Percentiles rank a stretch among this genome's conserved stretches.
Conservation (phyloP, 2,888 invertebrate genomes). For the Caenorhabditis macrosperma region DNA sequence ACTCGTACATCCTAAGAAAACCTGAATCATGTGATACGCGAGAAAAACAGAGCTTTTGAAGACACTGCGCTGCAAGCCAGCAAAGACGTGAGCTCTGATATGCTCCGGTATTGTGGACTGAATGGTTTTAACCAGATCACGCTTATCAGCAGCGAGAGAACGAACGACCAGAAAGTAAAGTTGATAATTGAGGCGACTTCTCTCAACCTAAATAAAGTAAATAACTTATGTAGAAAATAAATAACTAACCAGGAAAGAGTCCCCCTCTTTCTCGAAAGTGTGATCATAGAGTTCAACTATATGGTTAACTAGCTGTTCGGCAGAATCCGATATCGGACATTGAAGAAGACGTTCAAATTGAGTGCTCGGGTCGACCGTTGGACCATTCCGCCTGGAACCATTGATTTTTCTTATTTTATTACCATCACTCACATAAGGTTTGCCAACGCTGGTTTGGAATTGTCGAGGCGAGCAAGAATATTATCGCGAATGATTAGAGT, state of each 20-base stretch:
- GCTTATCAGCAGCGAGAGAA: conserved; percentile 1
- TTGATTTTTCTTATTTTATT: neutral
- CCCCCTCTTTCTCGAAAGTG: neutral
- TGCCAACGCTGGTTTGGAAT: neutral
- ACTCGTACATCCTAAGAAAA: conserved; percentile 34
- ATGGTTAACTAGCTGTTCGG: neutral
- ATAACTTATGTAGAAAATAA: neutral
- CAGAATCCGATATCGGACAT: neutral
- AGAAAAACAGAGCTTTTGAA: conserved; percentile 23
- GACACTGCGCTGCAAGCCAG: conserved; percentile 3
- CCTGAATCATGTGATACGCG: conserved; percentile 29
- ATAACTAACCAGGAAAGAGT: neutral
- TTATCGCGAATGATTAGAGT: conserved; percentile 2
- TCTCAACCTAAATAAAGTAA: neutral
- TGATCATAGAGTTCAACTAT: neutral
- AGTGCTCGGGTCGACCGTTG: neutral
- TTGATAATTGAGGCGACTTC: conserved; percentile 8
- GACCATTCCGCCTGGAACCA: conserved; percentile 15
- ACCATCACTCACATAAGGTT: conserved; percentile 11
- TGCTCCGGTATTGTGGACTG: conserved; percentile 4
- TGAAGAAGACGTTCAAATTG: conserved; percentile 2
- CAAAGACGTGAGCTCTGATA: conserved; percentile 9
- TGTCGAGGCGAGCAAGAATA: neutral
- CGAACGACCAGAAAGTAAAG: conserved; percentile 16
- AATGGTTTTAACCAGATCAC: conserved; percentile 7